Conservation (phyloP, 2,113 vertebrate species). For the Bettongia penicillata region DNA sequence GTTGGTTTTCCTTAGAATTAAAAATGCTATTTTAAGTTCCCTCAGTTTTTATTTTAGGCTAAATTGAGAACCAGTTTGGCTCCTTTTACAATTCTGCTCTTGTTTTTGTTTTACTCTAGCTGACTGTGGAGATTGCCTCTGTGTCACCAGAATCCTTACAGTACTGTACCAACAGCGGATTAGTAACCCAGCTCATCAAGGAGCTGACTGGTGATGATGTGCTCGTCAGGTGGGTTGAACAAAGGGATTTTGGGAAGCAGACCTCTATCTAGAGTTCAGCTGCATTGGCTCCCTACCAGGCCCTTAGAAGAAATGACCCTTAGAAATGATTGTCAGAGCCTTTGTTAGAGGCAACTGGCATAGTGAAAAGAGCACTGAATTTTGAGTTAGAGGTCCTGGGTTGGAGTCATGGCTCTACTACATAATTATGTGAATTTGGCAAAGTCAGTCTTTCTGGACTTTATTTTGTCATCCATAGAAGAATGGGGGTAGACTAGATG, state of each 20-base stretch:
- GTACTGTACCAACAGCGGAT: conserved; percentile 89
- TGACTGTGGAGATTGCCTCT: conserved; percentile 91
- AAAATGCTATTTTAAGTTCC: background rate
- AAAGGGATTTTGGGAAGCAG: conserved; percentile 15
- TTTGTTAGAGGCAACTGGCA: background rate
- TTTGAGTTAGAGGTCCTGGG: conserved; percentile 21
- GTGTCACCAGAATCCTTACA: conserved; percentile 90
- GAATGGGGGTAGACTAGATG: background rate
- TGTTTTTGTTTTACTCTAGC: conserved; percentile 80
- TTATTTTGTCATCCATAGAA: conserved; percentile 12
- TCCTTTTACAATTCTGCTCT: background rate
- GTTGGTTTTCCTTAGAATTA: conserved; percentile 38
- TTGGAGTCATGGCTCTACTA: background rate
- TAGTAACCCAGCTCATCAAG: conserved; percentile 90
- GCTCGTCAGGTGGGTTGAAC: conserved; percentile 89
- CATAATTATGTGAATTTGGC: conserved; percentile 6
- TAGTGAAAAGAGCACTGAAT: background rate
- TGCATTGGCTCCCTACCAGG: background rate
- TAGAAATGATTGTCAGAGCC: background rate
- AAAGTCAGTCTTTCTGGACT: background rate
- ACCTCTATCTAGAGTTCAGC: background rate
- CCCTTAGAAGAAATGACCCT: background rate
- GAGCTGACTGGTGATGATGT: conserved; percentile 96
- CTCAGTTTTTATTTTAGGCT: conserved; percentile 27
- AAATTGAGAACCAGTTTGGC: conserved; percentile 19